phyloP scores from a whole-genome alignment of 2,113 vertebrate species.

The Mohoua ochrocephala region DNA sequence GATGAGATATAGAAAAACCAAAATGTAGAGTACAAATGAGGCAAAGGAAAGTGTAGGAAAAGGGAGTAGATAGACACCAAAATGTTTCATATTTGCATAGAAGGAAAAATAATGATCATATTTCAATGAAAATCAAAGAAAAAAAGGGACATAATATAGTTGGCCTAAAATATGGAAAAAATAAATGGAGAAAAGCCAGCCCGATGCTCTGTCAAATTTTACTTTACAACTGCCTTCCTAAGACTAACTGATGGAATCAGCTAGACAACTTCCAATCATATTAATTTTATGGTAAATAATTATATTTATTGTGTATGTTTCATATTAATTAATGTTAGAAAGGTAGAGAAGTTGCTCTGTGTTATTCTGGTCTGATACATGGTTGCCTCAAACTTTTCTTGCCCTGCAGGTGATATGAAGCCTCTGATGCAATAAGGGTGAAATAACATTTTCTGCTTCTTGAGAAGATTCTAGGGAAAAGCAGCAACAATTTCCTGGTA shows the following conservation, averaged over 20 bases:
- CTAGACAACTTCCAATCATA: not conserved
- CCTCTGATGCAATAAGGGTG: not conserved
- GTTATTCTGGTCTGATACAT: not conserved
- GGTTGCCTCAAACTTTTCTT: not conserved
- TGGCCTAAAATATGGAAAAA: not conserved
- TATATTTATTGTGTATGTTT: not conserved
- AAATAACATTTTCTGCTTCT: not conserved
- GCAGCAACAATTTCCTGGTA: not conserved
- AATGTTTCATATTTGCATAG: not conserved
- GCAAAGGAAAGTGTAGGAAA: not conserved
- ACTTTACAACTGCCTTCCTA: not conserved
- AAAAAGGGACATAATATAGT: not conserved
- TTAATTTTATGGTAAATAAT: not conserved
- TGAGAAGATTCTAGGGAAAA: not conserved
- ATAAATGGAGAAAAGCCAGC: not conserved
- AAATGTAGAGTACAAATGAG: not conserved
- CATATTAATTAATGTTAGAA: not conserved
- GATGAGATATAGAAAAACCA: not conserved
- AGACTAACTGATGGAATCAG: not conserved
- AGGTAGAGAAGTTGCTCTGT: not conserved
- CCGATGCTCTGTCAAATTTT: not conserved
- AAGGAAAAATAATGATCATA: not conserved
- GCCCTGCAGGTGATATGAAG: not conserved
- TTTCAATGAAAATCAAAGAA: not conserved
- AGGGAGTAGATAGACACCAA: not conserved